Base-by-base conservation (phyloP, 2,888 invertebrate species). In the Melitaea athalia region DNA sequence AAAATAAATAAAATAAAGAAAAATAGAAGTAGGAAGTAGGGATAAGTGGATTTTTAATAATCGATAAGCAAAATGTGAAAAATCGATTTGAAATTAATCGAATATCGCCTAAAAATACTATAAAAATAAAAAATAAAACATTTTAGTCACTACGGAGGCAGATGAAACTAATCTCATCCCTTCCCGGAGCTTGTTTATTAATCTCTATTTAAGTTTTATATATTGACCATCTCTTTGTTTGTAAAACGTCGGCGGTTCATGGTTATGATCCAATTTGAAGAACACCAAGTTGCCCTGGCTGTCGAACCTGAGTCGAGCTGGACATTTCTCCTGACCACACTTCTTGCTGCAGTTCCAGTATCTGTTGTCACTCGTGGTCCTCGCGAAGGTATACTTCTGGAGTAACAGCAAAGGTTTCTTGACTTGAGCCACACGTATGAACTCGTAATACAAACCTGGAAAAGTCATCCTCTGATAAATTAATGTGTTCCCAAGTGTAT, bases 301-400 rank as follows among this genome's bases (percentile, higher is more conserved):
- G 38, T 85, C 78, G 53, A 89, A 83, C 3, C 83, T 77, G 0
- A 89, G 68, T 50, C 79, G 83, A 3, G 88, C 87, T 1, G 75
- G 73, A 49, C 89, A 89, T 38, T 80, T 80, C 0, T 72, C 70
- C 0, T 81, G 76, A 0, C 70, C 66, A 0, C 38, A 59, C 61
- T 85, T 87, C 70, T 77, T 83, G 45, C 83, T 85, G 64, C 89
- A 89, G 65, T 86, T 81, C 84, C 87, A 85, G 59, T 89, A 88
- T 5, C 87, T 75, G 0, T 61, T 70, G 59, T 85, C 82, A 59
- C 76, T 81, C 0, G 84, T 86, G 0, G 86, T 84, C 70, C 79
- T 81, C 5, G 81, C 74, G 72, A 87, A 88, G 0, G 81, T 85
- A 57, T 85, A 75, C 0, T 75, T 70, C 11, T 78, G 70, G 1